phyloP scores from a whole-genome alignment of 2,113 vertebrate species.

The Cnemophilus loriae region DNA sequence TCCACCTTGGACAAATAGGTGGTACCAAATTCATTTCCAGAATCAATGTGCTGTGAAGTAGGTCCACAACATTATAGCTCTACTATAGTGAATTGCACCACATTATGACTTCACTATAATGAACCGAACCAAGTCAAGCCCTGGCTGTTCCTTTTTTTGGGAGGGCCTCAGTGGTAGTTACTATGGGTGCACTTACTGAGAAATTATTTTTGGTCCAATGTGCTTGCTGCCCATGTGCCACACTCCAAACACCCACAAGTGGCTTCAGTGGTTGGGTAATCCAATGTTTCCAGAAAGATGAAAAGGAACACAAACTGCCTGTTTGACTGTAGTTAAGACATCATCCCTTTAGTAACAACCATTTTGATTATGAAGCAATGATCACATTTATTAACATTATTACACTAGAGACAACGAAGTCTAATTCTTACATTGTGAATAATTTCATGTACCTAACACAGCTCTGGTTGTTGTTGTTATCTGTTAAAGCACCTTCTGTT shows the following conservation, averaged over 20 bases:
- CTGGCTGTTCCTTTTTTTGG: neutral
- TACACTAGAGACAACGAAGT: neutral
- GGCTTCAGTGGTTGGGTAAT: neutral
- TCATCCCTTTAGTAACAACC: neutral
- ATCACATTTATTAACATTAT: neutral
- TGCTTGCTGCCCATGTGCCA: neutral
- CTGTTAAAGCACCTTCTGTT: constrained; percentile 38
- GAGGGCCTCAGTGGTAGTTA: neutral
- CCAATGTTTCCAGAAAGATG: neutral
- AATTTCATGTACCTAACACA: neutral
- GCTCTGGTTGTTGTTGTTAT: neutral
- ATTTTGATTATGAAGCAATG: neutral
- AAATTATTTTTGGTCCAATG: neutral
- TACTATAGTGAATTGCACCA: neutral
- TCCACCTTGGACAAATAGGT: neutral
- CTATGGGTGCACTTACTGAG: neutral
- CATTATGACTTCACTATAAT: neutral
- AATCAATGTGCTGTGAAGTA: neutral
- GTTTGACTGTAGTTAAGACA: neutral
- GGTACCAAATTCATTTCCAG: neutral
- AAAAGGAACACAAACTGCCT: neutral
- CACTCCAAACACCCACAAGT: neutral
- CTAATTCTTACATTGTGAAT: neutral
- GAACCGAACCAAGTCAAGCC: neutral
- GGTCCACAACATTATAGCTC: neutral